Evolutionary conservation across 1,140 invertebrate genomes (phyloP), one percentile per base, ranked within the genome.

Genomic region (Procambarus clarkii): DNA sequence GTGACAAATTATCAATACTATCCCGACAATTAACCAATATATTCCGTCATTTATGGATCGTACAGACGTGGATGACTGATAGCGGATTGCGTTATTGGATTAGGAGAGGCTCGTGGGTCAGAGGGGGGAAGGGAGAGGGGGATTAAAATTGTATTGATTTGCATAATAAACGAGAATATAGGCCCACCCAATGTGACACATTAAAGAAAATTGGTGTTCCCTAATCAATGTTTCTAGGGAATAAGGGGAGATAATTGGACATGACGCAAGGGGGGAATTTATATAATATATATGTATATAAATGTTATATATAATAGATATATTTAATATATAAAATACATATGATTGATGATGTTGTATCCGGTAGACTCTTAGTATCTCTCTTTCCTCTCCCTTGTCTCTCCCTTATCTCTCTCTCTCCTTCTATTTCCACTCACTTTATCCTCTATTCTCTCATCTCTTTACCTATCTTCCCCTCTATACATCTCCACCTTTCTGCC

Each of bases 91-190:
- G 69, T 74, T 74, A 74, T 74, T 8, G 24, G 69, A 74, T 24
- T 74, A 24, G 2, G 69, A 24, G n/a, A 8, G n/a, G 5, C n/a
- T 21, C 69, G 69, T 74, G 11, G 69, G 24, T 4, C 50, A 69
- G 50, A 15, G n/a, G n/a, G 24, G n/a, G 24, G n/a, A n/a, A n/a
- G n/a, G n/a, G n/a, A n/a, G n/a, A n/a, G n/a, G n/a, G n/a, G n/a
- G n/a, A n/a, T 34, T 74, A 74, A 74, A 24, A 74, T 34, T 24
- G 69, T 24, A 74, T 74, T 74, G 69, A 74, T 74, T 74, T 74
- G 4, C 69, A 74, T 74, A 74, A 21, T 24, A 34, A 34, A 21
- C 5, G 24, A n/a, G 24, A 21, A 74, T 74, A 34, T 24, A 34
- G 18, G 69, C 69, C 7, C n/a, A 3, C 69, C n/a, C 21, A 5